phyloP scores from a whole-genome alignment of 2,113 vertebrate genomes.

The Diglossa brunneiventris region DNA sequence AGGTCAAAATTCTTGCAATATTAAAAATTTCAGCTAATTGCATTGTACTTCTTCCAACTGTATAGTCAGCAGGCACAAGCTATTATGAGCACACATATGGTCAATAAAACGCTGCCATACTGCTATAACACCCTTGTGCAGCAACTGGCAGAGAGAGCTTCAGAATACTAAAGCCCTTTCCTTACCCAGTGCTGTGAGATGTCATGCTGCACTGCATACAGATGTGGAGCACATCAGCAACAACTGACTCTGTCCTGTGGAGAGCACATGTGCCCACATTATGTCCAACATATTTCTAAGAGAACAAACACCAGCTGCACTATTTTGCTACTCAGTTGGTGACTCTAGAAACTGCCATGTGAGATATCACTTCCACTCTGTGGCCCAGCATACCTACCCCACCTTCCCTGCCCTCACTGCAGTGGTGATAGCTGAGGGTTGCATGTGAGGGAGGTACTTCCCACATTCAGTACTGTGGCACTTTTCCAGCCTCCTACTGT shows the following conservation, averaged over 20 bases:
- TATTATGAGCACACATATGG: not conserved
- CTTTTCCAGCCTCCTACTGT: not conserved
- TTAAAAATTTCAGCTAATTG: constrained; percentile 3
- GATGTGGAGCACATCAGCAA: not conserved
- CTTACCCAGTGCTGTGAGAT: not conserved
- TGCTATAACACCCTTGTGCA: not conserved
- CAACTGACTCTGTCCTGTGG: not conserved
- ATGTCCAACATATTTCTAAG: not conserved
- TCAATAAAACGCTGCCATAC: not conserved
- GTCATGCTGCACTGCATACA: not conserved
- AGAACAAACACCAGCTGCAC: not conserved
- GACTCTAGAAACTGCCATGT: not conserved
- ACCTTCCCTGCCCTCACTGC: fast-evolving
- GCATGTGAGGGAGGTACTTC: not conserved
- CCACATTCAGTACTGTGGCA: not conserved
- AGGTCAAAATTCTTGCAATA: not conserved
- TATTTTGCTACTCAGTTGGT: not conserved
- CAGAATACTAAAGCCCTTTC: not conserved
- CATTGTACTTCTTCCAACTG: not conserved
- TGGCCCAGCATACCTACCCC: not conserved
- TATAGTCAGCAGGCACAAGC: not conserved
- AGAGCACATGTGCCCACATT: not conserved
- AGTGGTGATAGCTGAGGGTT: not conserved
- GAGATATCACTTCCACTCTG: not conserved
- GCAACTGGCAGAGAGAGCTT: not conserved